Conservation (phyloP, 2,888 invertebrate species). For the Phymatocera aterrima region DNA sequence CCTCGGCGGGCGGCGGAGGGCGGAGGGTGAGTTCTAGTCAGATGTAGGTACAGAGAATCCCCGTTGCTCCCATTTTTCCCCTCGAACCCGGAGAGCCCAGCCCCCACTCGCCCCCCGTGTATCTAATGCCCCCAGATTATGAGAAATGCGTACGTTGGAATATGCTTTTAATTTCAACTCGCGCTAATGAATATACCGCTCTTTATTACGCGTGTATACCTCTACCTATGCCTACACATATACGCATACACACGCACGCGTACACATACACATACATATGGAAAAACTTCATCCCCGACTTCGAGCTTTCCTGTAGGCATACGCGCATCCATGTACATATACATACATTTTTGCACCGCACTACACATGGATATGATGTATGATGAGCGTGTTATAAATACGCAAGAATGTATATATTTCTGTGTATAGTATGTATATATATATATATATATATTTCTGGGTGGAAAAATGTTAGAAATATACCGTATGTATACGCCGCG, state of each 20-base stretch:
- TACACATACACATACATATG: not conserved
- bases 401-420: constrained; percentile 21
- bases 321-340: not conserved
- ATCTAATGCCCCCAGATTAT: constrained; percentile 41
- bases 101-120: not conserved
- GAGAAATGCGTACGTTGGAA: constrained; percentile 44
- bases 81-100: not conserved
- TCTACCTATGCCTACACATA: not conserved
- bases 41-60: not conserved
- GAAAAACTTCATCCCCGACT: not conserved
- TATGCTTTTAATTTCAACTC: constrained; percentile 43
- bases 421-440: not conserved
- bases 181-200: constrained; percentile 44
- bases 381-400: constrained; percentile 14
- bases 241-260: not conserved
- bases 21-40: not conserved
- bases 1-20: not conserved
- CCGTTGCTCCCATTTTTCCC: not conserved
- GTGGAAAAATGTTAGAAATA: no score
- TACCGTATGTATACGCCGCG: not conserved
- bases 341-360: not conserved
- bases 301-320: not conserved
- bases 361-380: not conserved
- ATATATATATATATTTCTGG: not conserved
- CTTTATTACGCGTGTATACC: constrained; percentile 34